Conservation (phyloP, 23 tunicate genomes). For the Halocynthia aurantium region DNA sequence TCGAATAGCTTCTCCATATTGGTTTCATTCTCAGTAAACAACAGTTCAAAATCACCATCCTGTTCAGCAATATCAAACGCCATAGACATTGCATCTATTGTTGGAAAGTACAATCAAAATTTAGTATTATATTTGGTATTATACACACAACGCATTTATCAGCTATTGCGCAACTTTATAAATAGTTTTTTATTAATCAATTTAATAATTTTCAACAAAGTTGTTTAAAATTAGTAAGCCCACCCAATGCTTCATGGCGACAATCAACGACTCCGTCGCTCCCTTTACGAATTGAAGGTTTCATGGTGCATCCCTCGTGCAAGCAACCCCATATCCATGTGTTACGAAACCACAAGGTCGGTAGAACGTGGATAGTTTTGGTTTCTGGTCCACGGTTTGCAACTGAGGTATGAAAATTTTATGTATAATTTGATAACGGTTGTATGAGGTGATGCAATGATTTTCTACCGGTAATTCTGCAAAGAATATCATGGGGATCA, state of each 20-base stretch:
- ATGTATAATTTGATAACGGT: not conserved
- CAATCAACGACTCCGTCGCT: constrained; percentile 32
- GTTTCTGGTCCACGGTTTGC: constrained; percentile 68
- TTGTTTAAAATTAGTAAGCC: not conserved
- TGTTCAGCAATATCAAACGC: constrained; percentile 25
- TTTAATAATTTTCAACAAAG: not conserved
- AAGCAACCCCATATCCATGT: constrained; percentile 96
- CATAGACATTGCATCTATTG: constrained; percentile 63
- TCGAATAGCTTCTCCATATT: constrained; percentile 54
- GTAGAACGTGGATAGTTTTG: constrained; percentile 65
- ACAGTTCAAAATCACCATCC: constrained; percentile 28
- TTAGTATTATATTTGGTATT: not conserved
- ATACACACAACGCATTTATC: not conserved
- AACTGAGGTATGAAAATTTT: constrained; percentile 20
- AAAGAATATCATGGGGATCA: constrained; percentile 59
- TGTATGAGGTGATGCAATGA: not conserved
- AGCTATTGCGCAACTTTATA: too few species aligned
- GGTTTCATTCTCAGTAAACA: constrained; percentile 88
- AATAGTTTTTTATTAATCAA: not conserved
- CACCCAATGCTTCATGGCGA: constrained; percentile 74
- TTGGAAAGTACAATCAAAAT: not conserved
- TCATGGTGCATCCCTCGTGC: constrained; percentile 89
- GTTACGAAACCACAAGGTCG: constrained; percentile 81
- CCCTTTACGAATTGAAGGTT: constrained; percentile 48
- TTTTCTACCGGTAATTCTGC: constrained; percentile 69